phyloP scores from a whole-genome alignment of 1,140 invertebrate species.

The Drosophila athabasca region DNA sequence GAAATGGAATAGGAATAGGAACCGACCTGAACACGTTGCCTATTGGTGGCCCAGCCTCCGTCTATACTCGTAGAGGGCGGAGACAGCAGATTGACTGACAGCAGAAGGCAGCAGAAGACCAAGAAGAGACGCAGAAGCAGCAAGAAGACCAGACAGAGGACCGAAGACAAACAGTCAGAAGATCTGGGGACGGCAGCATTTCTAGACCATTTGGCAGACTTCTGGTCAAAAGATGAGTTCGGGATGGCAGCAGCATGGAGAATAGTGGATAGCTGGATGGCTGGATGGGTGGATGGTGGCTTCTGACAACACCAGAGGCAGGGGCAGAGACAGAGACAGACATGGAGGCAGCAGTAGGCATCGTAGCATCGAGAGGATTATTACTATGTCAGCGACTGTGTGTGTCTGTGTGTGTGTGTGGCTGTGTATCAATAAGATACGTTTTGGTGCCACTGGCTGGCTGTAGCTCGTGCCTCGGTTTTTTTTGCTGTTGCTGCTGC shows the following conservation, averaged over 20 bases:
- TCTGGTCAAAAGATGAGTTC: conserved; percentile 14
- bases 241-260: conserved; percentile 1
- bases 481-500: conserved; percentile 24
- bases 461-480: conserved; percentile 17
- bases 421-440: conserved; percentile 64
- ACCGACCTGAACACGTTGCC: too few relatives aligned
- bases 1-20: too few relatives aligned
- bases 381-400: conserved; percentile 53
- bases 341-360: neutral
- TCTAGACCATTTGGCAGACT: conserved; percentile 27
- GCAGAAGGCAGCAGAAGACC: too few relatives aligned
- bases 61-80: too few relatives aligned
- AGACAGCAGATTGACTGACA: too few relatives aligned
- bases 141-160: too few relatives aligned
- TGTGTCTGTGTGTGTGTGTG: neutral
- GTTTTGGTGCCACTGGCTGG: conserved; percentile 42
- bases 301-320: too few relatives aligned
- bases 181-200: conserved; percentile 1
- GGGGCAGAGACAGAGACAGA: neutral
- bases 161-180: too few relatives aligned
- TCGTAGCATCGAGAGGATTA: conserved; percentile 22
- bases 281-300: neutral
- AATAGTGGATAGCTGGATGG: neutral
- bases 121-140: too few relatives aligned
- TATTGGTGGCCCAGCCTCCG: too few relatives aligned